A percentile compares a stretch with the other conserved stretches of the same genome.
phyloP scores from a whole-genome alignment of 1,140 invertebrate genomes.

The Lucilia cuprina region DNA sequence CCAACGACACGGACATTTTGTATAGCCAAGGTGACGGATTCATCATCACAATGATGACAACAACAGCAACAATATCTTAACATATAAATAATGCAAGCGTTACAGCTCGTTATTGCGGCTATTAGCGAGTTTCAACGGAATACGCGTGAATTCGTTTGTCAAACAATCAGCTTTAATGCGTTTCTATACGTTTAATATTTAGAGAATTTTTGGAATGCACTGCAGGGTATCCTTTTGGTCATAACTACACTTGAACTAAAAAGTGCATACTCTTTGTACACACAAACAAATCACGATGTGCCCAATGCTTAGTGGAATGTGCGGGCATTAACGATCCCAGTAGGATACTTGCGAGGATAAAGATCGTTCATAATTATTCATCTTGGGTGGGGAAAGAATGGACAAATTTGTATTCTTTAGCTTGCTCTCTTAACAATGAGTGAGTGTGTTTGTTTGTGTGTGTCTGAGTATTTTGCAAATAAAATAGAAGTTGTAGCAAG shows the following conservation, averaged over 20 bases:
- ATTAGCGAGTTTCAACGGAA: conserved; percentile 54
- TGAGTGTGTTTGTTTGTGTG: background rate
- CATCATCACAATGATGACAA: background rate
- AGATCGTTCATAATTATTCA: conserved; percentile 62
- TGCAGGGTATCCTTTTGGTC: conserved; percentile 35
- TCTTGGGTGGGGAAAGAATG: conserved; percentile 54
- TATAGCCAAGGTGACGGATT: conserved; percentile 25
- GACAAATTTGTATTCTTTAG: background rate
- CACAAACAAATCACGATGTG: background rate
- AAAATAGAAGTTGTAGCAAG: background rate
- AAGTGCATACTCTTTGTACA: background rate
- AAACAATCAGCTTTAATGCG: conserved; percentile 23
- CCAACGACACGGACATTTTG: background rate
- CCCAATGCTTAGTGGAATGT: conserved; percentile 39
- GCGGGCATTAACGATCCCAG: conserved; percentile 59
- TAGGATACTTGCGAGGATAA: conserved; percentile 58
- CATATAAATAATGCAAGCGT: background rate
- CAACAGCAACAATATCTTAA: background rate
- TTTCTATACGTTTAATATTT: background rate
- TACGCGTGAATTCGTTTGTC: conserved; percentile 39
- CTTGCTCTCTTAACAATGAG: no score
- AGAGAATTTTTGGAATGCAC: conserved; percentile 39
- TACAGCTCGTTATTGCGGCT: conserved; percentile 51
- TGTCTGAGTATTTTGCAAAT: conserved; percentile 36
- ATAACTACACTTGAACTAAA: background rate